phyloP scores from a whole-genome alignment of 2,797 vertebrate genomes.

The Eupleurogrammus muticus region DNA sequence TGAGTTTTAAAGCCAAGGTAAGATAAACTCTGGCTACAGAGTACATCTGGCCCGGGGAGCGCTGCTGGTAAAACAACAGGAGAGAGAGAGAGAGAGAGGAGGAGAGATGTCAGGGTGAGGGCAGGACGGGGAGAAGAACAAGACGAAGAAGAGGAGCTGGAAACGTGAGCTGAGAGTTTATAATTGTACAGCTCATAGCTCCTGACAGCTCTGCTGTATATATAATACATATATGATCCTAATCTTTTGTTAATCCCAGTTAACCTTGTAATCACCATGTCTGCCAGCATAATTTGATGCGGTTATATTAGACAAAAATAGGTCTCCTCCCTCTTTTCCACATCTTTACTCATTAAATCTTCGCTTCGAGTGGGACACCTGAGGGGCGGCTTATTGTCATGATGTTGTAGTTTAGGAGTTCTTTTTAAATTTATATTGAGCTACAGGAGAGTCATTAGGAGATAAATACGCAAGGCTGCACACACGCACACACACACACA shows the following conservation, averaged over 20 bases:
- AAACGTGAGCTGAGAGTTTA: conserved; percentile 15
- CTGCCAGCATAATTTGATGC: not conserved
- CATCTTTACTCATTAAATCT: not conserved
- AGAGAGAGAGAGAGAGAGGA: conserved; percentile 44
- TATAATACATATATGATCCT: not conserved
- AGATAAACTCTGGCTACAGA: conserved; percentile 79
- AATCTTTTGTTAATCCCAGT: not conserved
- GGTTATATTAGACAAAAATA: not conserved
- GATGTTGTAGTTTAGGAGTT: not conserved
- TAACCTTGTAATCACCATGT: not conserved
- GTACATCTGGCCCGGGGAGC: conserved; percentile 78
- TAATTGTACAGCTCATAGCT: conserved; percentile 35
- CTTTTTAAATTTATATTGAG: not conserved
- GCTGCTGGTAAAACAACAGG: conserved; percentile 73
- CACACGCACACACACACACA: too few species aligned
- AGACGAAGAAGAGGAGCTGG: conserved; percentile 2
- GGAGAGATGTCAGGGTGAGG: conserved; percentile 42
- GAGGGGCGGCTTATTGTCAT: not conserved
- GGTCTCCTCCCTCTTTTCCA: not conserved
- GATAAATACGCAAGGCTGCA: too few species aligned
- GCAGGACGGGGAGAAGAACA: conserved; percentile 36
- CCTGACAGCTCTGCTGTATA: conserved; percentile 34
- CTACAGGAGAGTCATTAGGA: too few species aligned
- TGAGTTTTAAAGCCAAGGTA: conserved; percentile 79
- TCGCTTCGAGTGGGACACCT: not conserved